Evolutionary conservation across 2,113 vertebrate genomes (phyloP).

Genomic region (Crocuta crocuta): DNA sequence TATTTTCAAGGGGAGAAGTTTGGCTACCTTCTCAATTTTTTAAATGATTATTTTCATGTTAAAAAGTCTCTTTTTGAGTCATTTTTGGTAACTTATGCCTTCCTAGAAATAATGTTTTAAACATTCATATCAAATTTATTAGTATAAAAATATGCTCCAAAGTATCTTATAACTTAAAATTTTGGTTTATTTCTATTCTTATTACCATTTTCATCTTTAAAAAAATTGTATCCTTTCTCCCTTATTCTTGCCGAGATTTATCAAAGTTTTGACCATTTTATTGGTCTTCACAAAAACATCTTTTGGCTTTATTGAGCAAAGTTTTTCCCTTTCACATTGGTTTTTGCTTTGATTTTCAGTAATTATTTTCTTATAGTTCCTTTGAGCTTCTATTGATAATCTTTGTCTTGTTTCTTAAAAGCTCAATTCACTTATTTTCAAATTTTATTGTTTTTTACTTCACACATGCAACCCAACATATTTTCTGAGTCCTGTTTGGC

Average conservation of each 20-base stretch:
- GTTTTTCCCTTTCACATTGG: background rate
- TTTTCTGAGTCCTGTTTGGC: background rate
- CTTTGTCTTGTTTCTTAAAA: background rate
- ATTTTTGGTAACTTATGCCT: background rate
- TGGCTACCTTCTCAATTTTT: background rate
- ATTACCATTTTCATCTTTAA: background rate
- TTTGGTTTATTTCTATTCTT: background rate
- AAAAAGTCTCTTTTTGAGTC: background rate
- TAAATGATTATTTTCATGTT: background rate
- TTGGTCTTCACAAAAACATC: background rate
- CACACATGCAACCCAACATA: background rate
- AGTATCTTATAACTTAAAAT: background rate
- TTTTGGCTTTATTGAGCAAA: background rate
- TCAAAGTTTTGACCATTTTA: background rate
- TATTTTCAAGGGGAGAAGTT: background rate
- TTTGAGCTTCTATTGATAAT: background rate
- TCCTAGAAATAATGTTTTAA: background rate
- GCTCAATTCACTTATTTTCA: background rate
- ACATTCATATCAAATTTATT: background rate
- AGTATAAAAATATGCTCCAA: background rate
- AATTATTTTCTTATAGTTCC: background rate
- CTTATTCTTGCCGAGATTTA: background rate
- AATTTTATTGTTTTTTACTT: background rate
- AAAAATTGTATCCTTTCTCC: background rate
- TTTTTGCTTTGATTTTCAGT: background rate